These are phyloP conservation scores for Cyclopterus lumpus DNA, from an alignment of 2,797 vertebrate species.

Conservation along the genomic window DNA sequence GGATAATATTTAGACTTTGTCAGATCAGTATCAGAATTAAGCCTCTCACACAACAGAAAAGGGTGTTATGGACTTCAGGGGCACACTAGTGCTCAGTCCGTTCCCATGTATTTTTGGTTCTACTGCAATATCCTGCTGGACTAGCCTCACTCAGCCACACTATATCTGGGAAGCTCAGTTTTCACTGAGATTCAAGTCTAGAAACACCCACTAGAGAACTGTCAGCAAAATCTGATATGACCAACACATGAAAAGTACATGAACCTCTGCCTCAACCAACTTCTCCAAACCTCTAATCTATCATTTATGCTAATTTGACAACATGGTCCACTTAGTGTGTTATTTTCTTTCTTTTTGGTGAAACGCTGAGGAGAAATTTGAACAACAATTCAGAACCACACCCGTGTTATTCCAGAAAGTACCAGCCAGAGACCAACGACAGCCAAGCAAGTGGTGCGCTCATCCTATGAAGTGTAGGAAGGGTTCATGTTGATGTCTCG, in stretches of 20 bases:
- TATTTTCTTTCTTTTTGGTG: neutral
- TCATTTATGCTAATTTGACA: neutral
- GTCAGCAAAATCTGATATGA: neutral
- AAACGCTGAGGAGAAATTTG: neutral
- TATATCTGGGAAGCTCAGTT: neutral
- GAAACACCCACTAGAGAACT: neutral
- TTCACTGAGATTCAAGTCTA: conserved; percentile 2
- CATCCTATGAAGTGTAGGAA: neutral
- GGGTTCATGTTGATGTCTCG: conserved; percentile 6
- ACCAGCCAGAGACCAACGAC: conserved; percentile 1
- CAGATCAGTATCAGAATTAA: conserved; percentile 12
- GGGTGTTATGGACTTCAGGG: neutral
- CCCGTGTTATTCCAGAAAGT: conserved; percentile 29
- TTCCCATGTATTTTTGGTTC: conserved; percentile 12
- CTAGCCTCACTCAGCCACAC: neutral
- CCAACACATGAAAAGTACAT: neutral
- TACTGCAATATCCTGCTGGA: neutral
- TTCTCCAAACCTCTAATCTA: neutral
- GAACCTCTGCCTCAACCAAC: neutral
- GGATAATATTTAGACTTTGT: conserved; percentile 8
- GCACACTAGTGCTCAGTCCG: neutral
- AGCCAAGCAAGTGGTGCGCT: neutral
- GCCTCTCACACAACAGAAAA: conserved; percentile 1
- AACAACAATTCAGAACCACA: conserved; percentile 18
- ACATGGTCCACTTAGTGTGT: neutral